phyloP scores from a whole-genome alignment of 2,113 vertebrate genomes.

The Dendropsophus ebraccatus region DNA sequence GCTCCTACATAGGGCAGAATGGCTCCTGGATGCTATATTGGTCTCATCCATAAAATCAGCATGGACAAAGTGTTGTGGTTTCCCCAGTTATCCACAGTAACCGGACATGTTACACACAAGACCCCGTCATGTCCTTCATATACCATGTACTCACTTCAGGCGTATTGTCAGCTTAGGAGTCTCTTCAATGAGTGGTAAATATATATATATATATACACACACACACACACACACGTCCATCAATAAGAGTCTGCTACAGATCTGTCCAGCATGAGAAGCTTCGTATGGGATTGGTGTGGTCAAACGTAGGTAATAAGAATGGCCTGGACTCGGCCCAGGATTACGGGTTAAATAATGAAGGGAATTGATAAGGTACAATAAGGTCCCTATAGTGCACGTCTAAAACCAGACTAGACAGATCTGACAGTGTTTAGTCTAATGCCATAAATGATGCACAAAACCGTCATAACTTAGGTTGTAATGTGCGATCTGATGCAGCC shows the following conservation, averaged over 20 bases:
- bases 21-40: neutral
- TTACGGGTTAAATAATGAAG: constrained; percentile 53
- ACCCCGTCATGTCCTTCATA: neutral
- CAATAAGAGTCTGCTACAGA: neutral
- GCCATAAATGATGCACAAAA: constrained; percentile 1
- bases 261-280: neutral
- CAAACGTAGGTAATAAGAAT: neutral
- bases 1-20: neutral
- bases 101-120: neutral
- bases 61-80: neutral
- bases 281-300: neutral
- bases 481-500: neutral
- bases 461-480: neutral
- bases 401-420: neutral
- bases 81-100: too few relatives aligned
- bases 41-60: neutral
- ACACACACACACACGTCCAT: neutral
- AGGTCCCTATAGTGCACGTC: neutral
- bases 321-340: neutral
- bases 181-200: neutral
- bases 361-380: neutral
- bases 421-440: neutral
- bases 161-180: neutral
- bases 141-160: neutral
- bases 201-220: neutral